phyloP scores from a whole-genome alignment of 1,140 invertebrate genomes.

The Protaetia brevitarsis region DNA sequence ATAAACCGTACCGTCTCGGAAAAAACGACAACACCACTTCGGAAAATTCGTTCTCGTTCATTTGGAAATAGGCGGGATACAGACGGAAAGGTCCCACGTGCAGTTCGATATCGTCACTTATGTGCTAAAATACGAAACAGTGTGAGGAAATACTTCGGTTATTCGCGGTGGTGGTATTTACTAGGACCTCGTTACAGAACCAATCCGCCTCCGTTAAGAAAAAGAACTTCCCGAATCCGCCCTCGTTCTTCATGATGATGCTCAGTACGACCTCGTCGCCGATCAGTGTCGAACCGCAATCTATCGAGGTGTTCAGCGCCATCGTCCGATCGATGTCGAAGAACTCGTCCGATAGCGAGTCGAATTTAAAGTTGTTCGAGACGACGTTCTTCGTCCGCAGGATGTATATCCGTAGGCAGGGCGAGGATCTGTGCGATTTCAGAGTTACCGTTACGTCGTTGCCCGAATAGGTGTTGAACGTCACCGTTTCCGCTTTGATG shows the following conservation, averaged over 20 bases:
- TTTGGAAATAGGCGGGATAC: constrained; percentile 38
- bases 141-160: background rate
- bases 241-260: constrained; percentile 36
- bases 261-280: constrained; percentile 30
- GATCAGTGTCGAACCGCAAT: constrained; percentile 37
- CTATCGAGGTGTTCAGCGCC: constrained; percentile 37
- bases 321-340: constrained; percentile 22
- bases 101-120: constrained; percentile 29
- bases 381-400: constrained; percentile 7
- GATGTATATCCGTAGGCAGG: constrained; percentile 24
- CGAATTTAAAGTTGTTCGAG: background rate
- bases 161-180: background rate
- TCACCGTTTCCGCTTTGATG: constrained; percentile 24
- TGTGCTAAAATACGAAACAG: constrained; percentile 30
- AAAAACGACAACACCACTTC: constrained; percentile 34
- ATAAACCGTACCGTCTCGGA: constrained; percentile 29
- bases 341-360: constrained; percentile 22
- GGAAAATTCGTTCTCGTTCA: constrained; percentile 32
- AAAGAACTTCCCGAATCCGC: constrained; percentile 36
- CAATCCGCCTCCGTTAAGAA: constrained; percentile 37
- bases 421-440: constrained; percentile 28
- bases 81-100: constrained; percentile 30
- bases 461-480: constrained; percentile 28
- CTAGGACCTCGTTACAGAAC: constrained; percentile 1
- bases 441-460: constrained; percentile 27